Percentiles rank a stretch among this genome's conserved stretches.
These are phyloP conservation scores for Bubo blakistoni DNA, from an alignment of 2,113 vertebrate genomes.

Conservation along the genomic window DNA sequence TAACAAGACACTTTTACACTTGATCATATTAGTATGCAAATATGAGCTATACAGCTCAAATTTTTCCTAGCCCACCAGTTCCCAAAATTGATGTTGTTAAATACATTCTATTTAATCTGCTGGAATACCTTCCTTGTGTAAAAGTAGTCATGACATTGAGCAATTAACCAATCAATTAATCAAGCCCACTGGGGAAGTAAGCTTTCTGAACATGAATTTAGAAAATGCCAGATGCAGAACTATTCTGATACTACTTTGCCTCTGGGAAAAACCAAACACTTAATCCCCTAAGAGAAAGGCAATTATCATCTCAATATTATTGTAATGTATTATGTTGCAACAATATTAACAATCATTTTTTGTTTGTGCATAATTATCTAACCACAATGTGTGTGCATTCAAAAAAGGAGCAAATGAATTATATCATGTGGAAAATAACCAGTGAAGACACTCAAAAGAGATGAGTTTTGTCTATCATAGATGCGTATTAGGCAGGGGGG, in stretches of 20 bases:
- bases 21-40: background rate
- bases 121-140: background rate
- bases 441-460: background rate
- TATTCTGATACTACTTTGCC: background rate
- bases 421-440: background rate
- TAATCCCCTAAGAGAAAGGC: background rate
- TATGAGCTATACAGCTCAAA: background rate
- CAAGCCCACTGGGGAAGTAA: background rate
- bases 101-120: background rate
- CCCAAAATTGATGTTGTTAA: background rate
- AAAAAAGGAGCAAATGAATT: background rate
- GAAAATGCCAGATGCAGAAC: background rate
- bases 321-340: background rate
- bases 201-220: background rate
- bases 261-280: background rate
- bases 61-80: background rate
- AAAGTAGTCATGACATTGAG: background rate
- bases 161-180: background rate
- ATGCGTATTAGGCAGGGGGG: accelerated
- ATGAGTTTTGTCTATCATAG: background rate
- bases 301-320: background rate
- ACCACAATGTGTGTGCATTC: background rate
- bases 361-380: background rate
- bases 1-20: background rate
- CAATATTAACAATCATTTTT: background rate